These are phyloP conservation scores for Nomada hirtipes DNA, from an alignment of 2,888 invertebrate genomes.

Conservation along the genomic window DNA sequence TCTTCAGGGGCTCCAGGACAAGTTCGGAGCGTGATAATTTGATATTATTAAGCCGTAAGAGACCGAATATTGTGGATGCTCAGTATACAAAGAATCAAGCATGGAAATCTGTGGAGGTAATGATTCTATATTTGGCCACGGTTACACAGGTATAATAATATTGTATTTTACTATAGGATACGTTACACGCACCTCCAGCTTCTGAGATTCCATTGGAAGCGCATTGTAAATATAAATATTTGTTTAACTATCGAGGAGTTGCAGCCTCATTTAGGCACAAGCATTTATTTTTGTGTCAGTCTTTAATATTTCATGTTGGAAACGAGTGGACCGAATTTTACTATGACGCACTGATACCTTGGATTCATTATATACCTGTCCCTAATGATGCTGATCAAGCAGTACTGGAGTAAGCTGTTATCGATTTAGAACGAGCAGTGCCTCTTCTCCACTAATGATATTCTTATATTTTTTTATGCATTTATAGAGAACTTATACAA, in stretches of 20 bases:
- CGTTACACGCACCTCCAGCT: conserved; percentile 93
- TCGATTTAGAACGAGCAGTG: neutral
- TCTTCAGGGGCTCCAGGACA: conserved; percentile 98
- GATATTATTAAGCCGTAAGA: conserved; percentile 91
- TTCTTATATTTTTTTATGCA: conserved; percentile 33
- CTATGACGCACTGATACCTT: conserved; percentile 94
- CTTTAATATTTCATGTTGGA: conserved; percentile 97
- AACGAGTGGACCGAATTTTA: conserved; percentile 98
- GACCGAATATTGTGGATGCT: conserved; percentile 93
- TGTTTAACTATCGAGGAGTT: conserved; percentile 98
- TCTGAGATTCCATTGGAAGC: conserved; percentile 94
- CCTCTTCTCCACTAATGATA: neutral
- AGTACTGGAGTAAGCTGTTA: conserved; percentile 87
- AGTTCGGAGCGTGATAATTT: conserved; percentile 95
- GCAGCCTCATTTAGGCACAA: conserved; percentile 99
- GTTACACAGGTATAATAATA: neutral
- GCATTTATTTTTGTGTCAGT: conserved; percentile 96
- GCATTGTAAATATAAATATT: conserved; percentile 96
- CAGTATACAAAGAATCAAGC: conserved; percentile 99
- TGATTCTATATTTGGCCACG: conserved; percentile 1
- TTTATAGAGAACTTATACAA: conserved; percentile 87
- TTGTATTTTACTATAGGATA: conserved; percentile 88
- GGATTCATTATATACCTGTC: conserved; percentile 98
- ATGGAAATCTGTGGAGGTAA: conserved; percentile 95
- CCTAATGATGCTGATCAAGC: conserved; percentile 87